These are phyloP conservation scores for Lydus trimaculatus DNA, from an alignment of 2,888 invertebrate species.

Conservation along the genomic window DNA sequence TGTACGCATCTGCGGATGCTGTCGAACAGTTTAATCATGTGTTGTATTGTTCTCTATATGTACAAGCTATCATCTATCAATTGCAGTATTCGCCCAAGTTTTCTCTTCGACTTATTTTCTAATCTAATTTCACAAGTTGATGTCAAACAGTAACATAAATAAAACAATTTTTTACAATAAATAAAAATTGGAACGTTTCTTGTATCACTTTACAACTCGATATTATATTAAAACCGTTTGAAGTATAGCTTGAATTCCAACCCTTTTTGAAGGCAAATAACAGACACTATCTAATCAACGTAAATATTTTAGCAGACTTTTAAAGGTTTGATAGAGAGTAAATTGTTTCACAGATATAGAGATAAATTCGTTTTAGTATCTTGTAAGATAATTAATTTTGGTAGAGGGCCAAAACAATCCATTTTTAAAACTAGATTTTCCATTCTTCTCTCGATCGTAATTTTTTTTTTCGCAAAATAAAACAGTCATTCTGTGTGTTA, in stretches of 20 bases:
- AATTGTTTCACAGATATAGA: not conserved
- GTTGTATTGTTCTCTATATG: constrained; percentile 27
- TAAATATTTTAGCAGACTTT: too few relatives aligned
- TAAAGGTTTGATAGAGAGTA: not conserved
- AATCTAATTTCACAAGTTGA: constrained; percentile 26
- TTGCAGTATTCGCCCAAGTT: constrained; percentile 10
- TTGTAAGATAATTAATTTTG: not conserved
- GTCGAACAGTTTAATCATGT: constrained; percentile 33
- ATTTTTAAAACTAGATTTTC: not conserved
- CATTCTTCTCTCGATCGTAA: not conserved
- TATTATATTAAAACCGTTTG: too few relatives aligned
- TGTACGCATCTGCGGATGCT: constrained; percentile 33
- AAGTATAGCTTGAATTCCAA: too few relatives aligned
- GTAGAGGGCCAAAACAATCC: not conserved
- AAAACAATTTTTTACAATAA: too few relatives aligned
- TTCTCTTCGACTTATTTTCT: constrained; percentile 16
- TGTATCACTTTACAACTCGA: too few relatives aligned
- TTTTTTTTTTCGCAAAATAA: too few relatives aligned
- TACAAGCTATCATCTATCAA: constrained; percentile 20
- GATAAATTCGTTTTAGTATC: not conserved
- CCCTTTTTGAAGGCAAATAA: too few relatives aligned
- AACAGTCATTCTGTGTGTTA: constrained; percentile 23
- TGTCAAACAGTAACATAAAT: not conserved
- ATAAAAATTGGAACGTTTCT: constrained; percentile 18
- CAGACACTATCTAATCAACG: too few relatives aligned